Conservation (phyloP, 2,113 vertebrate genomes). For the Ammodytes marinus region DNA sequence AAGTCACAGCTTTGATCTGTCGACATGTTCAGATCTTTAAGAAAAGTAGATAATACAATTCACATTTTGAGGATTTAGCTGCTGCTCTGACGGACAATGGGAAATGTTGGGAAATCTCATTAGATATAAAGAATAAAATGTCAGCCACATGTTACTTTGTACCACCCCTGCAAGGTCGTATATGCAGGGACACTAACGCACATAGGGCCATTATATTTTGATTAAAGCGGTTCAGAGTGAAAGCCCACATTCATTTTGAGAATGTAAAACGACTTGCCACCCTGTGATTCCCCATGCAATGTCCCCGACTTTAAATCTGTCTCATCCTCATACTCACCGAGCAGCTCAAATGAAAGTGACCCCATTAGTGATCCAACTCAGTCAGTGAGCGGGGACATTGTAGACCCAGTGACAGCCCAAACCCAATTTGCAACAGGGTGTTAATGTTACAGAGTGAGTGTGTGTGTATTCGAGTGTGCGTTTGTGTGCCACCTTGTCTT, state of each 20-base stretch:
- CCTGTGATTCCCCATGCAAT: conserved; percentile 19
- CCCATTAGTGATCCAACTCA: conserved; percentile 24
- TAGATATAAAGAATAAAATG: neutral
- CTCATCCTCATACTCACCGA: conserved; percentile 18
- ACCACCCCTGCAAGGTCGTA: neutral
- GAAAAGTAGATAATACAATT: neutral
- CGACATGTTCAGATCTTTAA: neutral
- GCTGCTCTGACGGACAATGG: neutral
- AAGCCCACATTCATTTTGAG: conserved; percentile 24
- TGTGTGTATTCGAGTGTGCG: conserved; percentile 15
- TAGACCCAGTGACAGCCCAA: neutral
- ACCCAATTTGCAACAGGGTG: neutral
- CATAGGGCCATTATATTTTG: neutral
- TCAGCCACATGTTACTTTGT: conserved; percentile 19
- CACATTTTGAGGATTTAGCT: conserved; percentile 14
- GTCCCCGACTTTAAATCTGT: conserved; percentile 26
- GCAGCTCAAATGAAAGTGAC: conserved; percentile 32
- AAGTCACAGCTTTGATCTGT: conserved; percentile 46
- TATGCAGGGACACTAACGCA: neutral
- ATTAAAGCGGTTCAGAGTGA: conserved; percentile 9
- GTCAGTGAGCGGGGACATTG: conserved; percentile 7
- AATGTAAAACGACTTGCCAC: conserved; percentile 12
- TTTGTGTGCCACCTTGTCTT: conserved; percentile 3
- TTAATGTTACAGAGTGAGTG: neutral
- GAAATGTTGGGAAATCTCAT: neutral